These are phyloP conservation scores for Danionella dracula DNA, from an alignment of 2,797 vertebrate genomes.

Conservation along the genomic window DNA sequence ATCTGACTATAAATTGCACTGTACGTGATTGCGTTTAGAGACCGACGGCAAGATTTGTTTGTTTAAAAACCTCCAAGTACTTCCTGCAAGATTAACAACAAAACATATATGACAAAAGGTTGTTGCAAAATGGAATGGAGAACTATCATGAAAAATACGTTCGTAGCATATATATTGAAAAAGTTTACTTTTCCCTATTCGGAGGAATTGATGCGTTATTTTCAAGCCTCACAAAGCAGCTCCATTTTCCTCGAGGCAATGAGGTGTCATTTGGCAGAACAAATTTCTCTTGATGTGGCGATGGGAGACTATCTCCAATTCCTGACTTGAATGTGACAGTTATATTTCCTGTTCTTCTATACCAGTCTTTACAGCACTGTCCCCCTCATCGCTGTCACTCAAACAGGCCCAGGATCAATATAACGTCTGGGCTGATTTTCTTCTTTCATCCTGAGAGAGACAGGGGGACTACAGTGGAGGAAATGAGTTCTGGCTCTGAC, in stretches of 20 bases:
- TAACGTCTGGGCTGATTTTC: constrained; percentile 54
- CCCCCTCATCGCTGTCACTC: constrained; percentile 54
- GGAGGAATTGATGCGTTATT: background rate
- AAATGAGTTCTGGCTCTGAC: constrained; percentile 51
- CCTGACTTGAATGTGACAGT: constrained; percentile 20
- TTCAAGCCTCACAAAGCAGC: background rate
- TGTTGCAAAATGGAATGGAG: background rate
- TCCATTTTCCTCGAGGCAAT: background rate
- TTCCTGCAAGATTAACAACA: background rate
- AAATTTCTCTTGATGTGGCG: constrained; percentile 5
- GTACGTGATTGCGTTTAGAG: no score
- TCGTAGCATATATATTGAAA: constrained; percentile 2
- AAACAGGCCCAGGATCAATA: constrained; percentile 46
- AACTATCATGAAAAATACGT: background rate
- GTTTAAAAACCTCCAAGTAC: background rate
- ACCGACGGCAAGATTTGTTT: no score
- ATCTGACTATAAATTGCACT: no score
- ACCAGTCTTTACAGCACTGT: constrained; percentile 41
- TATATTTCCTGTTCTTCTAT: constrained; percentile 9
- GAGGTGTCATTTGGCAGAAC: background rate
- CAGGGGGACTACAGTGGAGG: constrained; percentile 28
- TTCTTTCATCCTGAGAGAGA: constrained; percentile 35
- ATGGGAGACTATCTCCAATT: constrained; percentile 5
- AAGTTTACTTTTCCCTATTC: constrained; percentile 29
- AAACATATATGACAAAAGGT: no score